Conservation (phyloP, 2,113 vertebrate genomes). For the Lipophrys pholis region DNA sequence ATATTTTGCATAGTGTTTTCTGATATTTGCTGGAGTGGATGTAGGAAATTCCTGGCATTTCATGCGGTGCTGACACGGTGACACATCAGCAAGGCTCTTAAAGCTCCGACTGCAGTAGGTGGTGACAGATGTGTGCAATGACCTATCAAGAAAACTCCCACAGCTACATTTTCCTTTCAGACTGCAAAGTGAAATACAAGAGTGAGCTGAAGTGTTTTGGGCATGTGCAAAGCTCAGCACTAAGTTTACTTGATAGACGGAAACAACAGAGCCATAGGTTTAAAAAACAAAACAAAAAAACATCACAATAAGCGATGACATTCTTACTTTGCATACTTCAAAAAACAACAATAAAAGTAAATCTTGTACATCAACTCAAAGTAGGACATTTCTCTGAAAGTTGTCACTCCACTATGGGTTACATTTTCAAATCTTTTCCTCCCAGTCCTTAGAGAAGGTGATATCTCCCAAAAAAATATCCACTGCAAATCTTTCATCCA, state of each 20-base stretch:
- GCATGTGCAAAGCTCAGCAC: slow-evolving; percentile 75
- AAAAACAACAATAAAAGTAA: slow-evolving; percentile 51
- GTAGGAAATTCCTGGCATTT: slow-evolving; percentile 46
- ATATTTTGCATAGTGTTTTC: slow-evolving; percentile 62
- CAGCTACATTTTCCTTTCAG: slow-evolving; percentile 64
- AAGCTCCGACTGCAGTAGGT: slow-evolving; percentile 65
- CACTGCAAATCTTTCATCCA: background rate
- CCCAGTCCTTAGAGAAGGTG: background rate
- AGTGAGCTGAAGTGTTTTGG: slow-evolving; percentile 67
- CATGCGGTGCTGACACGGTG: slow-evolving; percentile 36
- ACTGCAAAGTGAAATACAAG: slow-evolving; percentile 62
- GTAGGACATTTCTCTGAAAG: slow-evolving; percentile 8
- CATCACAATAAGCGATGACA: slow-evolving; percentile 57
- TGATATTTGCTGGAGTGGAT: slow-evolving; percentile 36
- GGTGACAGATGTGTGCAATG: slow-evolving; percentile 79
- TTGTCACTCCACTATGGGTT: slow-evolving; percentile 21
- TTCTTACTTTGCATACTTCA: slow-evolving; percentile 34
- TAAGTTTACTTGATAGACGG: slow-evolving; percentile 73
- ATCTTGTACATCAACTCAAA: slow-evolving; percentile 25
- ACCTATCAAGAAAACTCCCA: slow-evolving; percentile 76
- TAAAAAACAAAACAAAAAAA: slow-evolving; percentile 9
- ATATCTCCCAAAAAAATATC: slow-evolving; percentile 24
- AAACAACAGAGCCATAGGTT: slow-evolving; percentile 64
- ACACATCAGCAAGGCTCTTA: slow-evolving; percentile 72
- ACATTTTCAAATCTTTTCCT: slow-evolving; percentile 5